These are phyloP conservation scores for Coranthus polyacanthus DNA, from an alignment of 2,797 vertebrate species.

Conservation along the genomic window DNA sequence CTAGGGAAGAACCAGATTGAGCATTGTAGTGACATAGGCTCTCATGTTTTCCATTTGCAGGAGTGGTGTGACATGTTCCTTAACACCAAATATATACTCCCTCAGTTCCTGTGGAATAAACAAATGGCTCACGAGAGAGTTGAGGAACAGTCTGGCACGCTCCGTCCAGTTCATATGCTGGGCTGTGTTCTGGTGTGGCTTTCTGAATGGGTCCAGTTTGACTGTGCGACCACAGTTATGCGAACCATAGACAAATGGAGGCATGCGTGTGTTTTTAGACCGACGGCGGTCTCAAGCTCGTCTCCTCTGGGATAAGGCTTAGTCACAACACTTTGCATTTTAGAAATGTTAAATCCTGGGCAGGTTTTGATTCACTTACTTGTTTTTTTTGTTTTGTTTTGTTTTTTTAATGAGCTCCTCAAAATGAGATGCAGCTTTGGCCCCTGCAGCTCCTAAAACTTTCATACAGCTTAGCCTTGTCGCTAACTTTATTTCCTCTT, in stretches of 20 bases:
- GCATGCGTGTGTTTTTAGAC: slow-evolving; percentile 63
- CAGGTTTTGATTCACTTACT: slow-evolving; percentile 35
- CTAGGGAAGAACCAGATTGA: slow-evolving; percentile 7
- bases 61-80: background rate
- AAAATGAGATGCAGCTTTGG: slow-evolving; percentile 41
- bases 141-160: slow-evolving; percentile 23
- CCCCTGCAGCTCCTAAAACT: slow-evolving; percentile 7
- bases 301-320: slow-evolving; percentile 53
- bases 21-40: background rate
- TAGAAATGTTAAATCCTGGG: slow-evolving; percentile 37
- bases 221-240: slow-evolving; percentile 76
- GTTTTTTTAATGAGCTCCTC: slow-evolving; percentile 31
- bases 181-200: slow-evolving; percentile 62
- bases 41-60: slow-evolving; percentile 34
- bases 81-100: background rate
- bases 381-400: slow-evolving; percentile 5
- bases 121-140: slow-evolving; percentile 1
- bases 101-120: slow-evolving; percentile 21
- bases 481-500: slow-evolving; percentile 22
- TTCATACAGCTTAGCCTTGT: slow-evolving; percentile 26
- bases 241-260: slow-evolving; percentile 64
- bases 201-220: slow-evolving; percentile 71
- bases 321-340: slow-evolving; percentile 64
- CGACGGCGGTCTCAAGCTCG: slow-evolving; percentile 48
- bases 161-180: slow-evolving; percentile 23